Conservation (phyloP, 2,113 vertebrate species). For the Labrus mixtus region DNA sequence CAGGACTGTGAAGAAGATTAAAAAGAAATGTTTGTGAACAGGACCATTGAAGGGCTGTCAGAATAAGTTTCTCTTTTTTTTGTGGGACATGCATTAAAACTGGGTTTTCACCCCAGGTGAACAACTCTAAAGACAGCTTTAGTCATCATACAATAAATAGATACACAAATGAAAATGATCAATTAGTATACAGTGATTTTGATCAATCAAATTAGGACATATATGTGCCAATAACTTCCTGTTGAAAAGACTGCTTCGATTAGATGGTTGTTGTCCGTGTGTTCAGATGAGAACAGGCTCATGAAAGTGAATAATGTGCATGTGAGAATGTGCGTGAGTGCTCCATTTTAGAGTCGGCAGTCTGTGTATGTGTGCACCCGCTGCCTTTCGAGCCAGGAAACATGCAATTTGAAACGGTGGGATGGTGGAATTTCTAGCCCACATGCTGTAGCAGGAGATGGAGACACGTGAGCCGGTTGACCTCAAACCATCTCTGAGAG, state of each 20-base stretch:
- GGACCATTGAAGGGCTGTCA: too few relatives aligned
- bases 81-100: too few relatives aligned
- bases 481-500: conserved; percentile 76
- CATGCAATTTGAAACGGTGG: conserved; percentile 79
- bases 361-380: conserved; percentile 3
- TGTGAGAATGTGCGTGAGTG: conserved; percentile 6
- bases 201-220: too few relatives aligned
- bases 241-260: background rate
- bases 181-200: too few relatives aligned
- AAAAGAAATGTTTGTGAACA: too few relatives aligned
- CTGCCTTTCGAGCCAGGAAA: conserved; percentile 70
- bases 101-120: too few relatives aligned
- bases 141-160: too few relatives aligned
- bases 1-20: background rate
- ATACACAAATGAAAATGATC: too few relatives aligned
- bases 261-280: background rate
- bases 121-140: too few relatives aligned
- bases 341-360: conserved; percentile 35
- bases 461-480: conserved; percentile 76
- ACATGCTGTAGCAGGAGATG: conserved; percentile 75
- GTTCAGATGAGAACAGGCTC: background rate
- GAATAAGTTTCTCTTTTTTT: too few relatives aligned
- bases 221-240: too few relatives aligned
- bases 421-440: conserved; percentile 79
- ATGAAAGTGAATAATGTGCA: conserved; percentile 34